phyloP scores from a whole-genome alignment of 1,140 invertebrate species.

The Trichoplusia ni region DNA sequence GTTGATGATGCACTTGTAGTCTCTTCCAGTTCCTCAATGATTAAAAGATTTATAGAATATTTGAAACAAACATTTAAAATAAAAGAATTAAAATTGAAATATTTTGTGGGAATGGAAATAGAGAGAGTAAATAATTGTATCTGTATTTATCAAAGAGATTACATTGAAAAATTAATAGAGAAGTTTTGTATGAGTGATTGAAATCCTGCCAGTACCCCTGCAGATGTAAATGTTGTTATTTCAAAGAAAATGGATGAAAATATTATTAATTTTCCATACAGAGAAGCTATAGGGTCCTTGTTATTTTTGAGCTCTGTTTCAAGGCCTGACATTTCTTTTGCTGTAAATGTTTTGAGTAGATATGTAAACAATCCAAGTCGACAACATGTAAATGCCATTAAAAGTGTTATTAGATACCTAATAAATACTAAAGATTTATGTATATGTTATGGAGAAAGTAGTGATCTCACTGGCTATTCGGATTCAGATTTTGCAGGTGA shows the following conservation, averaged over 20 bases:
- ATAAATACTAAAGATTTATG: constrained; percentile 30
- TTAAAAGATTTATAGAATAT: constrained; percentile 32
- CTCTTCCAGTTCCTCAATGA: neutral
- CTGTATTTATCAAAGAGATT: constrained; percentile 24
- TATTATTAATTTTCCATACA: constrained; percentile 34
- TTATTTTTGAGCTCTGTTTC: constrained; percentile 4
- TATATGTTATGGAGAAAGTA: constrained; percentile 23
- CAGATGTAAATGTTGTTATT: constrained; percentile 36
- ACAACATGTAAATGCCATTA: constrained; percentile 30
- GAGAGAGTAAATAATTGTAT: constrained; percentile 8
- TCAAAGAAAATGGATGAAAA: constrained; percentile 23
- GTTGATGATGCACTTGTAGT: constrained; percentile 33
- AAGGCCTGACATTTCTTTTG: constrained; percentile 24
- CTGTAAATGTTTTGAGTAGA: constrained; percentile 35
- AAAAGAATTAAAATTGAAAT: constrained; percentile 37
- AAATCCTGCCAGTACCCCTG: constrained; percentile 34
- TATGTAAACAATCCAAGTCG: constrained; percentile 35
- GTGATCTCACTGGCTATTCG: constrained; percentile 22
- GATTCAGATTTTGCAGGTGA: constrained; percentile 37
- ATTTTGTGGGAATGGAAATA: constrained; percentile 39
- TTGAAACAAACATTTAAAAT: constrained; percentile 43
- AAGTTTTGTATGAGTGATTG: constrained; percentile 39
- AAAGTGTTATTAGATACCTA: constrained; percentile 32
- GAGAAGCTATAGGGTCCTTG: constrained; percentile 13
- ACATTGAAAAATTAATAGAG: constrained; percentile 37